Conservation (phyloP, 1,140 invertebrate species). For the Drosophila watanabei region DNA sequence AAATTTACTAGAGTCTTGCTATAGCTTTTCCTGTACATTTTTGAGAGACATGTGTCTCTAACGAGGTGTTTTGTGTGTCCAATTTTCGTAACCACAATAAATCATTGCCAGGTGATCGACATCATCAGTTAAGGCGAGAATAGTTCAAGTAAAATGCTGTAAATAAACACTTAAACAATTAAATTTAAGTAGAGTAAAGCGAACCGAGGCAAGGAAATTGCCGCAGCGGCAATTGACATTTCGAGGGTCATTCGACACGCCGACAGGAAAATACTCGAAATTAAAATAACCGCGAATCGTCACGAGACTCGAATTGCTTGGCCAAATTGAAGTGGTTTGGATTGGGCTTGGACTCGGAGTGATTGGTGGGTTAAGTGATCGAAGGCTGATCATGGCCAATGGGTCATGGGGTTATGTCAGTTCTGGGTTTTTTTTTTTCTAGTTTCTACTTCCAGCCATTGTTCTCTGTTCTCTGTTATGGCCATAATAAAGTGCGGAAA, state of each 20-base stretch:
- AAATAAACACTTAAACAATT: conserved; percentile 51
- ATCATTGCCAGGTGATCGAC: conserved; percentile 40
- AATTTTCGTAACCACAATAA: conserved; percentile 33
- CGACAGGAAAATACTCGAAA: conserved; percentile 49
- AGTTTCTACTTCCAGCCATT: neutral
- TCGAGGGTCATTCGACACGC: conserved; percentile 47
- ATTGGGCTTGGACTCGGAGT: conserved; percentile 19
- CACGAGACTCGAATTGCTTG: conserved; percentile 37
- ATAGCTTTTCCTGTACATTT: neutral
- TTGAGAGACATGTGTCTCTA: conserved; percentile 32
- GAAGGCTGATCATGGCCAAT: conserved; percentile 36
- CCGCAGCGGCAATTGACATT: conserved; percentile 47
- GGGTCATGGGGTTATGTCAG: conserved; percentile 47
- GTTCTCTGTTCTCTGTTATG: conserved; percentile 25
- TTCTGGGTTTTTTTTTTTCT: conserved; percentile 40
- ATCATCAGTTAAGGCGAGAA: conserved; percentile 33
- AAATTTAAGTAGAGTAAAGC: conserved; percentile 26
- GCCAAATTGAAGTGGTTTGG: conserved; percentile 26
- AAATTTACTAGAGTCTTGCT: neutral
- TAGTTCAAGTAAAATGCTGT: conserved; percentile 40
- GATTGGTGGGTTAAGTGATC: conserved; percentile 19
- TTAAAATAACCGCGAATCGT: conserved; percentile 28
- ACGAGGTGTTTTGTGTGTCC: conserved; percentile 20
- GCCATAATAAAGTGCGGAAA: conserved; percentile 50
- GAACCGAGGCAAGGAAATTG: conserved; percentile 31